Conservation (phyloP, 2,888 invertebrate genomes). For the Tubulanus polymorphus region DNA sequence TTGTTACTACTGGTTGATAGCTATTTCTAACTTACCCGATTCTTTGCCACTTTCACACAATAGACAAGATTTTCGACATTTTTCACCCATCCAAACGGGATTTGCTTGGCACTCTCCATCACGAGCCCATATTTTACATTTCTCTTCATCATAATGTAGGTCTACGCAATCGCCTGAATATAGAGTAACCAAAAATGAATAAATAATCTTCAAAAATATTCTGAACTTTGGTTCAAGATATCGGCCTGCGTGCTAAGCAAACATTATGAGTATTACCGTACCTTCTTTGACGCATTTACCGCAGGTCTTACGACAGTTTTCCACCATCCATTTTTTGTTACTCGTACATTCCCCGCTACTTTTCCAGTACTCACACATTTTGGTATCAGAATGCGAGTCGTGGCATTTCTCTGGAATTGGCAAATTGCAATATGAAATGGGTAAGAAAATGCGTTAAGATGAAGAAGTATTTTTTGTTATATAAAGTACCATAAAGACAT, state of each 20-base stretch:
- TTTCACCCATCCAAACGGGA: slow-evolving; percentile 22
- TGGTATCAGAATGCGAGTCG: slow-evolving; percentile 21
- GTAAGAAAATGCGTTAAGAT: too few species aligned
- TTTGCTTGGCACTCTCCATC: slow-evolving; percentile 22
- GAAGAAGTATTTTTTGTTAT: neutral
- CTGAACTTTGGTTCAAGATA: too few species aligned
- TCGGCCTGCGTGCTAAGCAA: too few species aligned
- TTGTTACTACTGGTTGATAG: too few species aligned
- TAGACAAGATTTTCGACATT: slow-evolving; percentile 23
- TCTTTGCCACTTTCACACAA: slow-evolving; percentile 16
- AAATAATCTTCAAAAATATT: too few species aligned
- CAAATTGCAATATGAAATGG: too few species aligned
- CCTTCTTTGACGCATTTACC: slow-evolving; percentile 22
- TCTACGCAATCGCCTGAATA: slow-evolving; percentile 15
- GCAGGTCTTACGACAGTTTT: slow-evolving; percentile 38
- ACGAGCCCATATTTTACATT: slow-evolving; percentile 21
- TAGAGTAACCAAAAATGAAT: too few species aligned
- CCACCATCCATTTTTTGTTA: slow-evolving; percentile 40
- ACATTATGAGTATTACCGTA: too few species aligned
- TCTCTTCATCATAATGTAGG: slow-evolving; percentile 4
- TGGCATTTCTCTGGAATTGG: neutral
- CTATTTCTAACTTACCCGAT: too few species aligned
- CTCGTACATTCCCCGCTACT: slow-evolving; percentile 29
- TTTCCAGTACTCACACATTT: slow-evolving; percentile 24
- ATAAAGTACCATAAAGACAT: slow-evolving; percentile 21